Conservation (phyloP, 2,113 vertebrate species). For the Sphaerodactylus townsendi region DNA sequence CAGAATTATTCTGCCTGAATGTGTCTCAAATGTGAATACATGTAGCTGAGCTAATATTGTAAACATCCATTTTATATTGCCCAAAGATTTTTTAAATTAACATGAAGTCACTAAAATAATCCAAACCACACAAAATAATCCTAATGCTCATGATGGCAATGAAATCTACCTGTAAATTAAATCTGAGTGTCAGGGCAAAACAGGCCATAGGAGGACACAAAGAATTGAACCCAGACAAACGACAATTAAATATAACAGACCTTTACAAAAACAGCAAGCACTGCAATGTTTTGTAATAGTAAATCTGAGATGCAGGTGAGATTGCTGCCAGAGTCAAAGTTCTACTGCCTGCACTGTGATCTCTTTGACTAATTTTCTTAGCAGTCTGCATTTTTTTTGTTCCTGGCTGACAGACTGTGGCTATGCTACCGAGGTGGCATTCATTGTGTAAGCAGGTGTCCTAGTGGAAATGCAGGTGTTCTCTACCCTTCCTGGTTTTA, state of each 20-base stretch:
- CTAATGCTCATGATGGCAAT: not conserved
- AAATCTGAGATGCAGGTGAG: not conserved
- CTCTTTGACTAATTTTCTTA: constrained; percentile 57
- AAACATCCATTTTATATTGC: not conserved
- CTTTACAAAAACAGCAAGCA: not conserved
- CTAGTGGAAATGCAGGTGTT: constrained; percentile 71
- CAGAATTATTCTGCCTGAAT: not conserved
- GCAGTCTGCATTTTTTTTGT: constrained; percentile 46
- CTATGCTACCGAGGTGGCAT: constrained; percentile 59
- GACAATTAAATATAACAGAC: constrained; percentile 18
- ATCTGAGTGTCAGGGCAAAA: constrained; percentile 1
- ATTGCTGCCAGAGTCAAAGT: constrained; percentile 13
- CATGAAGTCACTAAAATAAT: not conserved
- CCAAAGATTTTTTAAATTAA: not conserved
- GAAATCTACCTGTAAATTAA: constrained; percentile 15
- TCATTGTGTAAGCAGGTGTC: constrained; percentile 67
- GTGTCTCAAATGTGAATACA: not conserved
- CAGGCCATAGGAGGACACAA: not conserved
- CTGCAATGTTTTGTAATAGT: not conserved
- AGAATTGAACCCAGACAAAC: not conserved
- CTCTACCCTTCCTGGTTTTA: constrained; percentile 59
- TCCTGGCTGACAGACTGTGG: constrained; percentile 35
- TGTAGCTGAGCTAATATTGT: not conserved
- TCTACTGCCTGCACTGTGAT: constrained; percentile 38
- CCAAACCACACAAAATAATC: not conserved